These are phyloP conservation scores for Pelmatolapia mariae DNA, from an alignment of 2,113 vertebrate species.

Conservation along the genomic window DNA sequence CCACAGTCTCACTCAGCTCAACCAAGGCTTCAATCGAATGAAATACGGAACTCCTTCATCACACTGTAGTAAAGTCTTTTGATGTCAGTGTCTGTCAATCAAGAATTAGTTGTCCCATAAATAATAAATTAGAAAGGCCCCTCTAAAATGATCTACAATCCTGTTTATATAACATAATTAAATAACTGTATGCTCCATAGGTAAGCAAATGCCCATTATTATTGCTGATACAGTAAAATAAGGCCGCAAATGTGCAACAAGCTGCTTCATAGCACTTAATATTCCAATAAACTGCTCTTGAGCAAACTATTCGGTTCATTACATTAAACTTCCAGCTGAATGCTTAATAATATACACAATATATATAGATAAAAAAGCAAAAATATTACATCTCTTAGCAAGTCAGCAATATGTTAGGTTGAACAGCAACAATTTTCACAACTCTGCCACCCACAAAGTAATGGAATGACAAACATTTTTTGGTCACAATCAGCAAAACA, in stretches of 20 bases:
- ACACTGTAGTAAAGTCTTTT: neutral
- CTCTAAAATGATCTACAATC: neutral
- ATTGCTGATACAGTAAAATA: neutral
- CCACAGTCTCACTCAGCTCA: neutral
- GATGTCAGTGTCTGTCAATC: neutral
- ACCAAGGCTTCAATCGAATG: neutral
- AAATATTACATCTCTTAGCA: slow-evolving; percentile 21
- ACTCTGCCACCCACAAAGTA: neutral
- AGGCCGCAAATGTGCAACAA: slow-evolving; percentile 24
- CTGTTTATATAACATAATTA: neutral
- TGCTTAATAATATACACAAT: slow-evolving; percentile 14
- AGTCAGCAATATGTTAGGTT: neutral
- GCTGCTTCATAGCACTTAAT: slow-evolving; percentile 1
- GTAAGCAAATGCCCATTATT: neutral
- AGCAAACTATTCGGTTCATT: neutral
- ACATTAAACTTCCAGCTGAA: neutral
- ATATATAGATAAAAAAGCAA: slow-evolving; percentile 3
- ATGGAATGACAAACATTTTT: slow-evolving; percentile 9
- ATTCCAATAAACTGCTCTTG: neutral
- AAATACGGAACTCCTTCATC: neutral
- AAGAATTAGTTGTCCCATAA: neutral
- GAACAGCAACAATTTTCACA: neutral
- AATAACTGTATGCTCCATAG: neutral
- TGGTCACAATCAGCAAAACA: slow-evolving; percentile 13
- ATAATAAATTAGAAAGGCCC: neutral